Percentiles rank a stretch among this genome's conserved stretches.
phyloP scores from a whole-genome alignment of 2,888 invertebrate species.

The Herminia tarsipennalis region DNA sequence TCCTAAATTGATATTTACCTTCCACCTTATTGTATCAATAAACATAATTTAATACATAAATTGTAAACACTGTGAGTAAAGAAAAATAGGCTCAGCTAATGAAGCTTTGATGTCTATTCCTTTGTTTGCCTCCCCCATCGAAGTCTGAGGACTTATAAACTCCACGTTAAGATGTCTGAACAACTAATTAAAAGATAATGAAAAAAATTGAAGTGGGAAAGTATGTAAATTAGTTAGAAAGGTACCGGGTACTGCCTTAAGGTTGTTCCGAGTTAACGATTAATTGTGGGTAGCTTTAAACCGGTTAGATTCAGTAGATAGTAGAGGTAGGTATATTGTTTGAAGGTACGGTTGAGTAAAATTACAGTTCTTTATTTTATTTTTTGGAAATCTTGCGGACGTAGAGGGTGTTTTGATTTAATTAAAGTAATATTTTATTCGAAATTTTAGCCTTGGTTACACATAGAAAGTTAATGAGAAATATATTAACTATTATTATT shows the following conservation, averaged over 20 bases:
- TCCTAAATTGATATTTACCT: slow-evolving; percentile 65
- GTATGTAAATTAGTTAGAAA: slow-evolving; percentile 68
- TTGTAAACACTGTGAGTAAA: slow-evolving; percentile 33
- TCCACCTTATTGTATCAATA: slow-evolving; percentile 49
- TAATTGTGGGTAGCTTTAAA: slow-evolving; percentile 36
- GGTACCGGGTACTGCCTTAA: slow-evolving; percentile 33
- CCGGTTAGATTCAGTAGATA: slow-evolving; percentile 25
- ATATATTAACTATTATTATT: no score
- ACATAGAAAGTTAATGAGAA: no score
- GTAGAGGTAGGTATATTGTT: background rate
- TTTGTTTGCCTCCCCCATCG: slow-evolving; percentile 20
- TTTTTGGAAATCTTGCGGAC: no score
- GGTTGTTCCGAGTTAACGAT: slow-evolving; percentile 36
- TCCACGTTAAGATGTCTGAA: slow-evolving; percentile 53
- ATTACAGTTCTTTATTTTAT: no score
- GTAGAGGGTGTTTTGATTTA: no score
- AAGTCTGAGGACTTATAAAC: slow-evolving; percentile 40
- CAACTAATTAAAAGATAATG: slow-evolving; percentile 74
- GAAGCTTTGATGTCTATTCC: slow-evolving; percentile 39
- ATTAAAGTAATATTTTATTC: no score
- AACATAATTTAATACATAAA: slow-evolving; percentile 49
- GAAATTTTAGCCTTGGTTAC: no score
- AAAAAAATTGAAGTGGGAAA: slow-evolving; percentile 63
- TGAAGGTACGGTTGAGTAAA: no score
- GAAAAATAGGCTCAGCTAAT: slow-evolving; percentile 33